Evolutionary conservation across 1,140 invertebrate species (phyloP).

Genomic region (Drosophila ambigua): DNA sequence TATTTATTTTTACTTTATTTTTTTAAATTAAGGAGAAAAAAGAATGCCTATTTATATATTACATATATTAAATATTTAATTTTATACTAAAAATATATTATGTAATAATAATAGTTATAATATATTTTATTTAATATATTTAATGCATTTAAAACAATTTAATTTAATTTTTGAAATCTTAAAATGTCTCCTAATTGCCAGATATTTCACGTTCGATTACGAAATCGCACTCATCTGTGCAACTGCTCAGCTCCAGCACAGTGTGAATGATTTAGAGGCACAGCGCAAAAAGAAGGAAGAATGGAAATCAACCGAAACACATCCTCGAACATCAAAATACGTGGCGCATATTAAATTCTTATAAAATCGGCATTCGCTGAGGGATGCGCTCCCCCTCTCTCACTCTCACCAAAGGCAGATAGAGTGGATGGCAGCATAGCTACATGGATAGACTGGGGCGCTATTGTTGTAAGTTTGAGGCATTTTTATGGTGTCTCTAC

Average conservation of each 20-base stretch:
- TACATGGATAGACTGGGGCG: conserved; percentile 47
- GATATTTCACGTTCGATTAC: no score
- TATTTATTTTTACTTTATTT: no score
- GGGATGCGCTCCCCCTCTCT: conserved; percentile 27
- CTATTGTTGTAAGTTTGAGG: conserved; percentile 68
- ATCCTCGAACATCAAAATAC: conserved; percentile 63
- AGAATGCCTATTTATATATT: no score
- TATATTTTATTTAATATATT: no score
- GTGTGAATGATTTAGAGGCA: conserved; percentile 49
- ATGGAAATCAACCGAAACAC: conserved; percentile 57
- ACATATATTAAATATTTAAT: no score
- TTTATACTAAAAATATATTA: no score
- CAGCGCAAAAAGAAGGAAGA: conserved; percentile 34
- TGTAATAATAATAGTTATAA: no score
- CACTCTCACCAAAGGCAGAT: conserved; percentile 1
- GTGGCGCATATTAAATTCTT: conserved; percentile 80
- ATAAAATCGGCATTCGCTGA: conserved; percentile 63
- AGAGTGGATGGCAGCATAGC: conserved; percentile 4
- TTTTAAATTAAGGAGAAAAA: no score
- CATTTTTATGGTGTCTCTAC: conserved; percentile 49
- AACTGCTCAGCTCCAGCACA: background rate
- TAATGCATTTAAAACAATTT: no score
- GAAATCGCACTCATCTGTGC: background rate
- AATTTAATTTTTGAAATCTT: no score
- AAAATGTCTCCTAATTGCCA: no score